Evolutionary conservation across 2,113 vertebrate species (phyloP), one percentile per base, ranked within the genome.

Genomic region (Dicerorhinus sumatrensis): DNA sequence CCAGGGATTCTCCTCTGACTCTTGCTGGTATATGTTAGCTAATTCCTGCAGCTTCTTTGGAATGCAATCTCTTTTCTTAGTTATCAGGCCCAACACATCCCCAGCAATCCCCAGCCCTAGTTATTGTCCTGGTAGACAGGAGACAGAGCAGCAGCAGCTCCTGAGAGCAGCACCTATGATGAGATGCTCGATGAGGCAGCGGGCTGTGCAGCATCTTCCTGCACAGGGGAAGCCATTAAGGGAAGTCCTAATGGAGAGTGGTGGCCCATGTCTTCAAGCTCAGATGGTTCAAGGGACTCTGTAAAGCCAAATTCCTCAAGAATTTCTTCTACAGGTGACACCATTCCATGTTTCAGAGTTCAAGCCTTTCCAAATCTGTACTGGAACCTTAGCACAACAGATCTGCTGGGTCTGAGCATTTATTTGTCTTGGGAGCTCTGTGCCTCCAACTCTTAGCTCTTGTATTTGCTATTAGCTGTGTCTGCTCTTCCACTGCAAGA

Each of bases 221-320:
- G 23, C 13, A n/a, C 2, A 21, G 9, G 14, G 10, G 23, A 85
- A 31, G 3, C 10, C 39, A 82, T 4, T 48, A 25, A 31, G 8
- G 6, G 1, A 7, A 12, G 2, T 20, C 25, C 48, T 67, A 1
- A 10, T 23, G 82, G 18, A 69, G 9, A 65, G 36, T 2, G 0
- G 1, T 5, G 2, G 23, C 17, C 13, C 25, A 21, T 31, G 8
- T 18, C 31, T 94, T 69, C 16, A 69, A 69, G 33, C 8, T 85
- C 4, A 63, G 20, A 77, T 56, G 23, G 36, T 25, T 76, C 48
- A 69, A 25, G 16, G 20, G 65, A 89, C 7, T 42, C 20, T 70
- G 8, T 36, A 63, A 76, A 90, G 13, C 25, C 33, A 51, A 67
- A 56, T 25, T 73, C 17, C 14, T 58, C 54, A 56, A 73, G 8